These are phyloP conservation scores for Exocentrus adspersus DNA, from an alignment of 2,888 invertebrate genomes.

Conservation along the genomic window DNA sequence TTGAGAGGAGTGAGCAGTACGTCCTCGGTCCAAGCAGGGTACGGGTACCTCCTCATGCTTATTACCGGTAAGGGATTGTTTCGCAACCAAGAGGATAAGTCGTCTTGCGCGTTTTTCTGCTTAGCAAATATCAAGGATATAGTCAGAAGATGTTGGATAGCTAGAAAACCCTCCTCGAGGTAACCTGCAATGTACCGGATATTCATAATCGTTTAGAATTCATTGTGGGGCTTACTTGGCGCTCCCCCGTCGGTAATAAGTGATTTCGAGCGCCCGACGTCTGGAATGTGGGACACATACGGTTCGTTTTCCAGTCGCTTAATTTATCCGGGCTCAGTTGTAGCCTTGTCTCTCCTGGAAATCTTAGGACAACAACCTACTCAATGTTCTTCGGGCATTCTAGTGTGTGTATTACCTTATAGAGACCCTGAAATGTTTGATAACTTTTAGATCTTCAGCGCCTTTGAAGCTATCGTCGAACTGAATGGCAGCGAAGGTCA, in stretches of 20 bases:
- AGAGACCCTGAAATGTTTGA: constrained; percentile 41
- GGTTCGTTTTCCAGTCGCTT: constrained; percentile 74
- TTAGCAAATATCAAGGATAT: constrained; percentile 47
- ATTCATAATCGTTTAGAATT: too few relatives aligned
- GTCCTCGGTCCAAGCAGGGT: constrained; percentile 77
- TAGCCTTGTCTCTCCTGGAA: constrained; percentile 68
- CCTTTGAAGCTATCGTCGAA: neutral
- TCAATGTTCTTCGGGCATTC: too few relatives aligned
- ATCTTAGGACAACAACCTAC: constrained; percentile 51
- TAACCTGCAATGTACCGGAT: constrained; percentile 64
- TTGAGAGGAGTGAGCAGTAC: constrained; percentile 72
- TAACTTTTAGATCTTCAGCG: neutral
- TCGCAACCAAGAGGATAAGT: constrained; percentile 15
- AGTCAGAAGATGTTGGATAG: constrained; percentile 68
- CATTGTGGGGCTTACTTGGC: constrained; percentile 65
- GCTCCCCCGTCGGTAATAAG: constrained; percentile 67
- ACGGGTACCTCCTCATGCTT: constrained; percentile 75
- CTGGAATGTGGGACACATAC: constrained; percentile 73
- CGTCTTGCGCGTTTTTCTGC: constrained; percentile 64
- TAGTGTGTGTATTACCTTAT: constrained; percentile 67
- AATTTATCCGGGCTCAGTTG: constrained; percentile 46
- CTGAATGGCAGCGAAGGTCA: neutral
- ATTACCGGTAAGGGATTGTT: constrained; percentile 50
- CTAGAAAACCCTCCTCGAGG: constrained; percentile 73
- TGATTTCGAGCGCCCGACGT: constrained; percentile 74